Evolutionary conservation across 2,113 vertebrate species (phyloP), one percentile per base, ranked within the genome.

Genomic region (Panthera uncia): DNA sequence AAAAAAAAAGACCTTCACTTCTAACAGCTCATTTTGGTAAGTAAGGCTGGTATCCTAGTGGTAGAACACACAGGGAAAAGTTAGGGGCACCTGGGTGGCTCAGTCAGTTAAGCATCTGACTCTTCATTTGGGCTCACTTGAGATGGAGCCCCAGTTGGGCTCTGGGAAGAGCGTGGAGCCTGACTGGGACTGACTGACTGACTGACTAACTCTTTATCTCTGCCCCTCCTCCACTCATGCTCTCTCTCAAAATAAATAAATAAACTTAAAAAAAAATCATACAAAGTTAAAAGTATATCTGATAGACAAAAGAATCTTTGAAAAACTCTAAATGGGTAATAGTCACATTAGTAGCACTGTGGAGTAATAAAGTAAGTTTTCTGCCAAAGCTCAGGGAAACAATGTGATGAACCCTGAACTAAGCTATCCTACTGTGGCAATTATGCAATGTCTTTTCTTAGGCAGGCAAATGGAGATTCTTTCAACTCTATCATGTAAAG

Each of bases 401-500:
- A 93, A 86, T 48, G 29, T 13, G n/a, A 76, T 33, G 27, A 81
- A 66, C 29, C 29, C 48, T 55, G 31, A 74, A 85, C 7, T 21
- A 71, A 25, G 45, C 10, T 9, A 81, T 29, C 25, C 38, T 85
- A 55, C 2, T 69, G 8, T n/a, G 41, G n/a, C 38, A 57, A 91
- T 21, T 94, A 16, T 68, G 76, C 31, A 48, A 18, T 87, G 15
- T 89, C 36, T 79, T 85, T 73, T 78, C 50, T 66, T 66, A 83
- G 38, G 33, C 5, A 89, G 8, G 57, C 15, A 89, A 85, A 89
- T 14, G 23, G 38, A 7, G 12, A 89, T 45, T 92, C 55, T 86
- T 95, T 95, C 48, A 85, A 69, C 94, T 85, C 52, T 71, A 84
- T 69, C 19, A 82, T 65, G 69, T 78, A 86, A 97, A 96, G 27